Evolutionary conservation across 2,888 invertebrate genomes (phyloP), one percentile per base, ranked within the genome.

Genomic region (Cosmorhoe ocellata): DNA sequence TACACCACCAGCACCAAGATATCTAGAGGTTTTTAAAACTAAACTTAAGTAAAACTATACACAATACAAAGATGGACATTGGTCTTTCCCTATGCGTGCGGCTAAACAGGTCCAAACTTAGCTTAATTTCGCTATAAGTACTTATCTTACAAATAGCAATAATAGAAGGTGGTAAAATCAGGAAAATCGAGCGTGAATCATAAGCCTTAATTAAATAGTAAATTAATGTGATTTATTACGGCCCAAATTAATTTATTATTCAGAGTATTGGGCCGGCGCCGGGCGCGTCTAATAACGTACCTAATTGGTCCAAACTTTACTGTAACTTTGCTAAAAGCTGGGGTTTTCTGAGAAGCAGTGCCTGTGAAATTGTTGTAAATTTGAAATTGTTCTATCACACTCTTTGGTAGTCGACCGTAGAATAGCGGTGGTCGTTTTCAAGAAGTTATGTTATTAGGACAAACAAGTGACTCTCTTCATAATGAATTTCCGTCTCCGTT

Each of bases 401-500:
- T 24, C 7, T 18, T 5, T 3, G 5, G 18, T 18, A n/a, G n/a
- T 18, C 6, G 24, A 7, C 1, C 7, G 24, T 9, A 31, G 22
- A 8, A 22, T 24, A 36, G 22, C 36, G 22, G 18, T n/a, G 11
- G n/a, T 12, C 2, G 12, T n/a, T 32, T 41, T 32, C 22, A 40
- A 31, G 10, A 18, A 7, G 11, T 13, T 5, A n/a, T 18, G 1
- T 67, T 64, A 70, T 61, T 18, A 56, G 55, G 53, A 57, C 57
- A 34, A 40, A 40, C 58, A 55, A 61, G 64, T 59, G 59, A 52
- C 48, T 44, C 42, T 44, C 40, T 40, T 45, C 47, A 57, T 58
- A 58, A 55, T 58, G 58, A 61, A 59, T 63, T 66, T 63, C 10
- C 34, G 57, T 57, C 48, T 56, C 48, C 60, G 63, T 69, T 66